Base-by-base conservation (phyloP, 2,797 vertebrate genomes). In the Micropoecilia bifurca region DNA sequence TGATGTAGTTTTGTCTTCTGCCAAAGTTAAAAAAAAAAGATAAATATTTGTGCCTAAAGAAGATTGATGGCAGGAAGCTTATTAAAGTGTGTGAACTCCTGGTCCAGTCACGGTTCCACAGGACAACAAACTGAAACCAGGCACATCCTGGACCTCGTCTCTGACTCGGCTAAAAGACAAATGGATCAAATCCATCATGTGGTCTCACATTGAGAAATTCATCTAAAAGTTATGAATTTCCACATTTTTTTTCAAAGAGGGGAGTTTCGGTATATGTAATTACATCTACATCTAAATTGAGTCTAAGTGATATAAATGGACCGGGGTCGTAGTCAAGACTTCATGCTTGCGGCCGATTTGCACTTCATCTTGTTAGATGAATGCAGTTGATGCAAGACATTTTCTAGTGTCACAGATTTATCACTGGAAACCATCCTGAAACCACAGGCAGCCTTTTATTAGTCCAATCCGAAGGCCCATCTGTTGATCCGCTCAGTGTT, bases 21-120 rank as follows among this genome's bases (percentile, higher is more conserved):
- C 12, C 36, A 39, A 66, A 18, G 33, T 39, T 36, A 50, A 9
- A 3, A 3, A 39, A 66, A 63, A 12, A 71, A 90, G 71, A 89
- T 73, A 91, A 83, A 91, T 85, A 84, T 92, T 91, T 85, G 87
- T 78, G 71, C 74, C 85, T 81, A 80, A 79, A 77, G 66, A 80
- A 92, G 90, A 95, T 89, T 85, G 86, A 94, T 92, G 84, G 85
- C 77, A 33, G 81, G 73, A 72, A 47, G 48, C 61, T 89, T 88
- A 88, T 83, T 81, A 57, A 84, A 87, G 84, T 63, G 69, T 76
- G 74, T 87, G 85, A 89, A 92, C 77, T 82, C 82, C 75, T 55
- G 77, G 83, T 74, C 41, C 72, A 73, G 79, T 82, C 82, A 75
- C 39, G 18, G 83, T 87, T 88, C 82, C 45, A 79, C 28, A 75